These are phyloP conservation scores for Danio jaintianensis DNA, from an alignment of 2,797 vertebrate genomes.

Conservation along the genomic window DNA sequence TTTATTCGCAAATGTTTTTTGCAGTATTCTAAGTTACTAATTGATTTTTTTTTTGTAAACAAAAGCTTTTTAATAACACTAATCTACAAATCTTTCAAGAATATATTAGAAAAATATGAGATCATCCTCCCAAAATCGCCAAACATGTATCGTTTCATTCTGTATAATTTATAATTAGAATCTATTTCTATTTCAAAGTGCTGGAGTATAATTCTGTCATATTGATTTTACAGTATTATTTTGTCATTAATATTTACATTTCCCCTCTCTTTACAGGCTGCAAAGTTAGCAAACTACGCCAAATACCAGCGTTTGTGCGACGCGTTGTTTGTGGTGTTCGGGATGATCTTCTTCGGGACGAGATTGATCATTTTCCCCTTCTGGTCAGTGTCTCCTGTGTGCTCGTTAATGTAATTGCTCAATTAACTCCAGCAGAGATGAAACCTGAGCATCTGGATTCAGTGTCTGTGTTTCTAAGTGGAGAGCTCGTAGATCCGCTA, in stretches of 20 bases:
- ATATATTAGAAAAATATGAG: too few relatives aligned
- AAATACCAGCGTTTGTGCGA: slow-evolving; percentile 94
- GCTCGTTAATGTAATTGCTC: background rate
- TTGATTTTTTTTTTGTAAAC: too few relatives aligned
- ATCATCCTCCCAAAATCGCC: too few relatives aligned
- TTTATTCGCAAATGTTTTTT: too few relatives aligned
- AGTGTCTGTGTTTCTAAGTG: slow-evolving; percentile 74
- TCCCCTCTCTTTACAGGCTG: slow-evolving; percentile 80
- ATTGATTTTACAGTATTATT: background rate
- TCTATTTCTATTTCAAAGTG: too few relatives aligned
- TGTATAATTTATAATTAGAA: too few relatives aligned
- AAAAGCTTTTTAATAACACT: too few relatives aligned
- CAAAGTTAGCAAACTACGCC: slow-evolving; percentile 95
- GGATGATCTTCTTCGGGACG: slow-evolving; percentile 88
- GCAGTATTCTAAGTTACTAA: too few relatives aligned
- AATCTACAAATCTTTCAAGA: too few relatives aligned
- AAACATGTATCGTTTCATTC: too few relatives aligned
- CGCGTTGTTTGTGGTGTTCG: slow-evolving; percentile 90
- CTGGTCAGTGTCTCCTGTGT: slow-evolving; percentile 84
- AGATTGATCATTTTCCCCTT: slow-evolving; percentile 91
- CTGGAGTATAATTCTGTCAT: too few relatives aligned
- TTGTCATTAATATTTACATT: background rate
- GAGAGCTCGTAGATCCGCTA: slow-evolving; percentile 64
- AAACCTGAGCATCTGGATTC: slow-evolving; percentile 78
- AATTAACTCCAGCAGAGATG: slow-evolving; percentile 56